phyloP scores from a whole-genome alignment of 2,113 vertebrate species.

The crab-eating macaque (Macaca fascicularis) region T2T-MFA8v1.1 NC_088377.1:105403001-105403500 shows the following conservation, averaged over 20 bases:
- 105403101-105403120: neutral
- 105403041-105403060: neutral
- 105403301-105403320: neutral
- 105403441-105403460: neutral
- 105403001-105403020: neutral
- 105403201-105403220: neutral
- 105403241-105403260: neutral
- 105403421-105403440: neutral
- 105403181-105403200: neutral
- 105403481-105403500: neutral
- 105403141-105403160: neutral
- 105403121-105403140: neutral
- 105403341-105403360: neutral
- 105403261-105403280: neutral
- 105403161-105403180: neutral
- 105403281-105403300: too few species aligned
- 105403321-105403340: neutral
- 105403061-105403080: neutral
- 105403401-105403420: too few species aligned
- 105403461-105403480: neutral
- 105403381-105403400: neutral
- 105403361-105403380: neutral
- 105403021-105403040: neutral
- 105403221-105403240: neutral
- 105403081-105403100: neutral